phyloP scores from a whole-genome alignment of 2,888 invertebrate genomes.

The Lycocerus yunnanus region DNA sequence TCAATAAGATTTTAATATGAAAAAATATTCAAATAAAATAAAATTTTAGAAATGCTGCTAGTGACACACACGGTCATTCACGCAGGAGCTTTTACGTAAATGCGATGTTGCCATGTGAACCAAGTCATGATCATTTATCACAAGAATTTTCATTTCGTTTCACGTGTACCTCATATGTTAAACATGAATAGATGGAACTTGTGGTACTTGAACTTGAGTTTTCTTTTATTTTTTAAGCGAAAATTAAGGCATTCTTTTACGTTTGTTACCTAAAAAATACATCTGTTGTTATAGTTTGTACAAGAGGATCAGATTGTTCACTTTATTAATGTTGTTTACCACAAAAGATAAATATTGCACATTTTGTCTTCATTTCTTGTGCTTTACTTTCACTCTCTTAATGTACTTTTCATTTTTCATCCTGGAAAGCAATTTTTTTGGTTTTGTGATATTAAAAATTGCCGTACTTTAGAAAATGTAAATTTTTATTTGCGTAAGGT shows the following conservation, averaged over 20 bases:
- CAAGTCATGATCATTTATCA: conserved; percentile 47
- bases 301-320: conserved; percentile 23
- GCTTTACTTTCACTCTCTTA: conserved; percentile 29
- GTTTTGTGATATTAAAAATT: neutral
- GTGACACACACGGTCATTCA: conserved; percentile 32
- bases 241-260: neutral
- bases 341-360: conserved; percentile 27
- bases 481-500: neutral
- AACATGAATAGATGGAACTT: conserved; percentile 34
- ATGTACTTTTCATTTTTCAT: conserved; percentile 24
- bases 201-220: neutral
- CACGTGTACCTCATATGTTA: conserved; percentile 48
- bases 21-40: conserved; percentile 15
- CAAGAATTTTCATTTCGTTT: conserved; percentile 45
- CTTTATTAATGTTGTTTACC: conserved; percentile 32
- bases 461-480: conserved; percentile 1
- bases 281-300: conserved; percentile 21
- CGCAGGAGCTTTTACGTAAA: conserved; percentile 22
- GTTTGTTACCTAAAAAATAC: conserved; percentile 5
- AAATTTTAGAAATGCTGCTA: conserved; percentile 28
- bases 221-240: neutral
- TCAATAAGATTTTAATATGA: conserved; percentile 18
- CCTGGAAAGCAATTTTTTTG: conserved; percentile 10
- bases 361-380: conserved; percentile 27
- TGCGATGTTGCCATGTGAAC: conserved; percentile 46